These are phyloP conservation scores for Thymelicus sylvestris DNA, from an alignment of 2,888 invertebrate species.

Conservation along the genomic window DNA sequence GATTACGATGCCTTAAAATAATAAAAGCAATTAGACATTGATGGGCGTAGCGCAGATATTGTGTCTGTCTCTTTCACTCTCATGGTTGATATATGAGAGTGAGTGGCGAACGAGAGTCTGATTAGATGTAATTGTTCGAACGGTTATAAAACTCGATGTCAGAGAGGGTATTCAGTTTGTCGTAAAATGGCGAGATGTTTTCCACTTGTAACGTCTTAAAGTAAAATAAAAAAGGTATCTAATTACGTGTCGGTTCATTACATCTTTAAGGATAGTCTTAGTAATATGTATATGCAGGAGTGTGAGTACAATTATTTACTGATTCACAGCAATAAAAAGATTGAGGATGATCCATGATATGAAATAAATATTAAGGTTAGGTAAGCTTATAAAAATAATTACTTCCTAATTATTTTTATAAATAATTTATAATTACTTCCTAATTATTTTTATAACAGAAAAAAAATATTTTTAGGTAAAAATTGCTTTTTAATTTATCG, in stretches of 20 bases:
- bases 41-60: constrained; percentile 74
- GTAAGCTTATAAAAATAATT: too few relatives aligned
- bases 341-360: constrained; percentile 60
- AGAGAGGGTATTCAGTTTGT: constrained; percentile 80
- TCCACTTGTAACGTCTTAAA: constrained; percentile 62
- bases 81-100: constrained; percentile 47
- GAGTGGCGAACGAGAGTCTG: constrained; percentile 60
- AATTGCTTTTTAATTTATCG: too few relatives aligned
- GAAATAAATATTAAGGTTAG: not conserved
- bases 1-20: constrained; percentile 85
- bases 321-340: constrained; percentile 64
- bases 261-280: constrained; percentile 30
- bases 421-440: too few relatives aligned
- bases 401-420: too few relatives aligned
- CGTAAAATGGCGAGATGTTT: constrained; percentile 78
- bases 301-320: constrained; percentile 63
- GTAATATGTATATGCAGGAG: constrained; percentile 21
- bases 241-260: constrained; percentile 42
- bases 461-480: too few relatives aligned
- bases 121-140: constrained; percentile 84
- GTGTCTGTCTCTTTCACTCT: constrained; percentile 64
- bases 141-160: constrained; percentile 83
- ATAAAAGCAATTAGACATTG: constrained; percentile 85
- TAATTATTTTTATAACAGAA: too few relatives aligned
- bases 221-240: constrained; percentile 48